A percentile compares a stretch with the other conserved stretches of the same genome.
These are phyloP conservation scores for Parazoanthus swiftii DNA, from an alignment of 92 coral and sea anemone species.

Conservation along the genomic window DNA sequence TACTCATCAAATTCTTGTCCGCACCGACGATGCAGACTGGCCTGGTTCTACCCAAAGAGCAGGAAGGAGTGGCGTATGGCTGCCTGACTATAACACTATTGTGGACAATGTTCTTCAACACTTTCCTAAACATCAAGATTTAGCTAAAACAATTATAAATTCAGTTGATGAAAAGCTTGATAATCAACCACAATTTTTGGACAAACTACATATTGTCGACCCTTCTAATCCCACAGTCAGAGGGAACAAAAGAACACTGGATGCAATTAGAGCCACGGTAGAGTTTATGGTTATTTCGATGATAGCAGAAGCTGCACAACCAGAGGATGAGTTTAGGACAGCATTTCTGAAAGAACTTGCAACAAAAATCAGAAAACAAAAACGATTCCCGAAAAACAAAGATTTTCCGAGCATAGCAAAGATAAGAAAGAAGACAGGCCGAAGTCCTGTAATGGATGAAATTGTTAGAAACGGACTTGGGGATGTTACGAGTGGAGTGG, in stretches of 20 bases:
- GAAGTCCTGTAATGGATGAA: constrained; percentile 30
- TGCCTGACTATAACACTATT: constrained; percentile 38
- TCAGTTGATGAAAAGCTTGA: background rate
- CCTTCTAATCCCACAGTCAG: background rate
- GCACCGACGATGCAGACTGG: constrained; percentile 32
- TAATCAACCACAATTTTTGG: constrained; percentile 31
- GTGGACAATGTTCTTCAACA: constrained; percentile 9
- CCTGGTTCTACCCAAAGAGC: constrained; percentile 11
- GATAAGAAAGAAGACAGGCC: background rate
- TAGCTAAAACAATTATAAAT: constrained; percentile 17
- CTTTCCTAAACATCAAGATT: constrained; percentile 1
- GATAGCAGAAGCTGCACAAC: constrained; percentile 66
- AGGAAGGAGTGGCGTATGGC: background rate
- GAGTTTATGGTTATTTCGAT: constrained; percentile 53
- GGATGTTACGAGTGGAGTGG: background rate
- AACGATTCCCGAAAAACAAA: background rate
- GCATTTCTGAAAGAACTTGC: constrained; percentile 35
- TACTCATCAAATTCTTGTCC: constrained; percentile 37
- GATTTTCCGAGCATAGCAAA: constrained; percentile 9
- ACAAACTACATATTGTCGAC: background rate
- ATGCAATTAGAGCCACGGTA: constrained; percentile 45
- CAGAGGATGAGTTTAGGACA: constrained; percentile 16
- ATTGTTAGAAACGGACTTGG: background rate
- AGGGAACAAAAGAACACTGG: background rate
- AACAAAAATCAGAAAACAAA: background rate